Evolutionary conservation across 1,140 invertebrate genomes (phyloP).

Genomic region (Battus philenor): DNA sequence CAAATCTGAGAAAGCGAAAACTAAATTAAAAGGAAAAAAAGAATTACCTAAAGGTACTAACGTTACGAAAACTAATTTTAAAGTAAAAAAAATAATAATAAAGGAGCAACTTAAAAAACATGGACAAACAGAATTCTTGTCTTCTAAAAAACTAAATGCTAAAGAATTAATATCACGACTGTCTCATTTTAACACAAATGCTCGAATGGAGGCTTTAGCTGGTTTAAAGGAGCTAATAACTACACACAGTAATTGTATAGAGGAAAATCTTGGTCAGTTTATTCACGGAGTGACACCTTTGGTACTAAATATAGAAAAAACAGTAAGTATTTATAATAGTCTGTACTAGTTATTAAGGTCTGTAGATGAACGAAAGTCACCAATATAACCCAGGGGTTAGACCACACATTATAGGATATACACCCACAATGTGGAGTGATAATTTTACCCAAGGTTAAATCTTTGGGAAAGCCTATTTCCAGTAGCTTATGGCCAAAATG

Average conservation of each 20-base stretch:
- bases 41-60: constrained; percentile 87
- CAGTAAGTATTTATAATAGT: constrained; percentile 59
- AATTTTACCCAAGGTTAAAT: too few relatives aligned
- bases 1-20: constrained; percentile 86
- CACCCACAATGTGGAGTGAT: too few relatives aligned
- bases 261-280: constrained; percentile 80
- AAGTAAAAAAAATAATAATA: constrained; percentile 90
- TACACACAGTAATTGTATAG: constrained; percentile 74
- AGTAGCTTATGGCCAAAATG: too few relatives aligned
- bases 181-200: constrained; percentile 86
- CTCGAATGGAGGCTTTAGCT: constrained; percentile 81
- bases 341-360: too few relatives aligned
- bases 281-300: constrained; percentile 82
- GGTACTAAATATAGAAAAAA: constrained; percentile 83
- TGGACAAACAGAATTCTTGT: constrained; percentile 78
- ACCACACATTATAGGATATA: too few relatives aligned
- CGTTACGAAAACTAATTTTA: constrained; percentile 91
- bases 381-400: too few relatives aligned
- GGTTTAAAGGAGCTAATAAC: constrained; percentile 84
- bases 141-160: constrained; percentile 84
- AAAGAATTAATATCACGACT: constrained; percentile 86
- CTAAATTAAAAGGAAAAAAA: constrained; percentile 84
- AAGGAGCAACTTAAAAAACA: constrained; percentile 84
- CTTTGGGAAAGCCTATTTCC: too few relatives aligned
- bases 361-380: too few relatives aligned